These are phyloP conservation scores for Parnassius smintheus DNA, from an alignment of 2,888 invertebrate genomes.

Conservation along the genomic window DNA sequence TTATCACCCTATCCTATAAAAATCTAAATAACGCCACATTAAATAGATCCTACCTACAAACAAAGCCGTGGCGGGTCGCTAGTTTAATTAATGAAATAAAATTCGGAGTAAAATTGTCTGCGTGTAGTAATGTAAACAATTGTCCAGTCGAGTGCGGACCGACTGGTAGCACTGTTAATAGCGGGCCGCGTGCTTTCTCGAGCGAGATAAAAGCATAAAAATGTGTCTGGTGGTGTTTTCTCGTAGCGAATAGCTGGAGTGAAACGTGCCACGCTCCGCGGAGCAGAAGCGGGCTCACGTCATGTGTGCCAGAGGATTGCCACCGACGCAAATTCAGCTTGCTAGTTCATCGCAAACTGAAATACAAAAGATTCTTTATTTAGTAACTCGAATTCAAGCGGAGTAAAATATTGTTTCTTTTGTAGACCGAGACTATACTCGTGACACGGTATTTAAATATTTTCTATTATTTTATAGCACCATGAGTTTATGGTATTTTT, in stretches of 20 bases:
- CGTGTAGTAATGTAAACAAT: background rate
- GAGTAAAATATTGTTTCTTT: too few relatives aligned
- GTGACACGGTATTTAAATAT: too few relatives aligned
- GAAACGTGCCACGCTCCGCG: constrained; percentile 70
- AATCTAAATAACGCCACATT: too few relatives aligned
- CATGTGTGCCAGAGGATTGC: constrained; percentile 11
- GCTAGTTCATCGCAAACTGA: background rate
- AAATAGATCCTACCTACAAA: too few relatives aligned
- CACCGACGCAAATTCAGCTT: background rate
- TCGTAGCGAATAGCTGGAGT: constrained; percentile 73
- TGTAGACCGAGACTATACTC: too few relatives aligned
- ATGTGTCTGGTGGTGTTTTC: constrained; percentile 69
- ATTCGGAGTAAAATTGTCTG: too few relatives aligned
- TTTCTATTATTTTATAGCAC: too few relatives aligned
- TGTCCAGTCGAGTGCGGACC: background rate
- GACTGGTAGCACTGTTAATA: constrained; percentile 29
- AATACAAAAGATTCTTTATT: background rate
- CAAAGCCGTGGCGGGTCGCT: too few relatives aligned
- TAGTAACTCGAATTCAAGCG: too few relatives aligned
- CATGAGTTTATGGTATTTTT: too few relatives aligned
- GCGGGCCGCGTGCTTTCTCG: constrained; percentile 49
- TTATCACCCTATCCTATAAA: too few relatives aligned
- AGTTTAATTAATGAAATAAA: too few relatives aligned
- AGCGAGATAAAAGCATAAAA: constrained; percentile 69
- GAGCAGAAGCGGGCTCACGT: constrained; percentile 46